These are phyloP conservation scores for Caenorhabditis afra DNA, from an alignment of 2,888 invertebrate species.

Conservation along the genomic window DNA sequence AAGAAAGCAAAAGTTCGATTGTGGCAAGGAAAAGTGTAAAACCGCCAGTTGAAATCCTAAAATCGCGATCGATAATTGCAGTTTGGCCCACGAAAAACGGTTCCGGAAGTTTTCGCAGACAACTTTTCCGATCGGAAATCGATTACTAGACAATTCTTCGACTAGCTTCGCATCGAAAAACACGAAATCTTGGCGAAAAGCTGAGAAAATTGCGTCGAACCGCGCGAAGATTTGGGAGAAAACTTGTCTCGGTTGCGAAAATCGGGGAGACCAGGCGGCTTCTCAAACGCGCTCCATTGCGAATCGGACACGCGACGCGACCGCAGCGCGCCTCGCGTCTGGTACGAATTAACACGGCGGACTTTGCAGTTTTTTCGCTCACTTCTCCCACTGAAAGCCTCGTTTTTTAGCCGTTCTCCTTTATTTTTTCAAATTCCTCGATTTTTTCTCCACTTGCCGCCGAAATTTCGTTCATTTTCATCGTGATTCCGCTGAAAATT, in stretches of 20 bases:
- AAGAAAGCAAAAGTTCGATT: not conserved
- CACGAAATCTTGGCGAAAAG: constrained; percentile 1
- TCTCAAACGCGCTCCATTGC: constrained; percentile 31
- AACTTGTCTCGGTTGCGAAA: constrained; percentile 6
- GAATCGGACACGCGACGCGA: constrained; percentile 45
- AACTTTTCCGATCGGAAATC: not conserved
- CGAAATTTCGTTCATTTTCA: constrained; percentile 15
- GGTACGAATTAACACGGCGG: constrained; percentile 48
- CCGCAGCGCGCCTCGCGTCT: constrained; percentile 26
- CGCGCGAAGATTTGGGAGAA: not conserved
- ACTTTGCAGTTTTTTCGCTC: constrained; percentile 24
- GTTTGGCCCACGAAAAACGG: not conserved
- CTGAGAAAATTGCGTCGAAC: not conserved
- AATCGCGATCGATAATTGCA: constrained; percentile 4
- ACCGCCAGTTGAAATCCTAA: not conserved
- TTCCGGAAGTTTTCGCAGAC: not conserved
- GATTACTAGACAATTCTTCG: not conserved
- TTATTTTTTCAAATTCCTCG: constrained; percentile 37
- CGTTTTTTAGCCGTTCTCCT: constrained; percentile 17
- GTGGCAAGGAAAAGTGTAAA: not conserved
- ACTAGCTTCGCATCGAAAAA: not conserved
- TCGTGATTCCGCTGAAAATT: constrained; percentile 14
- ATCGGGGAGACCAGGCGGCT: constrained; percentile 7
- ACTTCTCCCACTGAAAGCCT: not conserved
- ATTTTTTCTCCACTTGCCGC: constrained; percentile 24